Conservation (phyloP, 2,797 vertebrate genomes). For the Eurystomus glaucurus region DNA sequence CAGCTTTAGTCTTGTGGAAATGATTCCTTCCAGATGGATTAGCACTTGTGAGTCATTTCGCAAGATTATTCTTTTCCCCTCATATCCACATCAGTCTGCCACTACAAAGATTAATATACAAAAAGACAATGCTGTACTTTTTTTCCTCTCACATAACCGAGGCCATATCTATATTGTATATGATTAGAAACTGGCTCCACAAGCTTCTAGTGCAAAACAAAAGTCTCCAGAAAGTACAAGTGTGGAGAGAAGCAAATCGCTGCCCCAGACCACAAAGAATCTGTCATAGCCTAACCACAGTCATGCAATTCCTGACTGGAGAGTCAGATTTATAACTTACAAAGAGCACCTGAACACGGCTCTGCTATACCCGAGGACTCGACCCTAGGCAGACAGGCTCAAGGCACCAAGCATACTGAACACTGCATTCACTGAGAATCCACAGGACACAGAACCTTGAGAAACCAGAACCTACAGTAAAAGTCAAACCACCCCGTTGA, state of each 20-base stretch:
- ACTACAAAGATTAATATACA: neutral
- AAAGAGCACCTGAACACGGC: neutral
- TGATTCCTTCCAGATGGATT: slow-evolving; percentile 49
- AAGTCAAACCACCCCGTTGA: neutral
- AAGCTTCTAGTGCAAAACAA: neutral
- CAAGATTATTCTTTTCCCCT: slow-evolving; percentile 23
- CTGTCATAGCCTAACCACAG: neutral
- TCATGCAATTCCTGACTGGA: accelerated
- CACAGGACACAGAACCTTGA: neutral
- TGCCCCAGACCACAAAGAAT: neutral
- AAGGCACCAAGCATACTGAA: neutral
- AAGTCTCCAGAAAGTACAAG: neutral
- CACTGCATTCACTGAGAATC: neutral
- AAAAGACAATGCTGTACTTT: neutral
- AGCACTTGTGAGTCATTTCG: neutral
- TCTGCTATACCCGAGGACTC: neutral
- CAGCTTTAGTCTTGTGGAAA: slow-evolving; percentile 29
- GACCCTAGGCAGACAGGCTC: neutral
- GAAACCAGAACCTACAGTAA: neutral
- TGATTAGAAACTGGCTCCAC: neutral
- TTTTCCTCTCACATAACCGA: neutral
- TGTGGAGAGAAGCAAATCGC: neutral
- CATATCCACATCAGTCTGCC: neutral
- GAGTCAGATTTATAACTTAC: neutral
- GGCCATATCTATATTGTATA: neutral